Percentiles rank a stretch among this genome's conserved stretches.
Conservation (phyloP, 2,797 vertebrate species). For the Buphagus erythrorhynchus region DNA sequence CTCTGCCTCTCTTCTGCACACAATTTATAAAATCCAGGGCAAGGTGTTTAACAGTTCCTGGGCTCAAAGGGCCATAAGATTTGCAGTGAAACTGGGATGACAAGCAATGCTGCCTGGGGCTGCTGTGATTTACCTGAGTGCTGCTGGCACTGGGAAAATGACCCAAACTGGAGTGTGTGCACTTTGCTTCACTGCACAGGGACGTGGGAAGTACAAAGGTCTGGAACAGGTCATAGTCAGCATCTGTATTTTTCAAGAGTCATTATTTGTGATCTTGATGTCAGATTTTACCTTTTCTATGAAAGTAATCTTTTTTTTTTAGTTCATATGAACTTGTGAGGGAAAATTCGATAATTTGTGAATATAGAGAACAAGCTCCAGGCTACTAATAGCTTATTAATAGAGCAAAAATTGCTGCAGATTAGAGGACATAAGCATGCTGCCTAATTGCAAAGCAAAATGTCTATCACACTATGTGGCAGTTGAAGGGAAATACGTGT, state of each 20-base stretch:
- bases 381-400: slow-evolving; percentile 27
- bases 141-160: not conserved
- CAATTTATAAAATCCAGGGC: not conserved
- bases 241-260: not conserved
- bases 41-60: not conserved
- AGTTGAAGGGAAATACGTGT: not conserved
- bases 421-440: not conserved
- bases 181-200: not conserved
- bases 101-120: not conserved
- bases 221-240: not conserved
- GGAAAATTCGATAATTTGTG: not conserved
- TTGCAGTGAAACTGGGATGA: not conserved
- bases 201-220: not conserved
- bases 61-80: not conserved
- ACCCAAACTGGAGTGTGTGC: not conserved
- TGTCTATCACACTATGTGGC: not conserved
- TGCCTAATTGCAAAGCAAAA: slow-evolving; percentile 19
- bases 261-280: not conserved
- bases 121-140: not conserved
- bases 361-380: not conserved
- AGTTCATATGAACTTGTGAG: not conserved
- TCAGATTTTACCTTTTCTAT: not conserved
- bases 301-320: not conserved
- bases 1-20: not conserved
- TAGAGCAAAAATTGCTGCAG: slow-evolving; percentile 23